Base-by-base conservation (phyloP, 2,797 vertebrate genomes). In the Sylvia borin region DNA sequence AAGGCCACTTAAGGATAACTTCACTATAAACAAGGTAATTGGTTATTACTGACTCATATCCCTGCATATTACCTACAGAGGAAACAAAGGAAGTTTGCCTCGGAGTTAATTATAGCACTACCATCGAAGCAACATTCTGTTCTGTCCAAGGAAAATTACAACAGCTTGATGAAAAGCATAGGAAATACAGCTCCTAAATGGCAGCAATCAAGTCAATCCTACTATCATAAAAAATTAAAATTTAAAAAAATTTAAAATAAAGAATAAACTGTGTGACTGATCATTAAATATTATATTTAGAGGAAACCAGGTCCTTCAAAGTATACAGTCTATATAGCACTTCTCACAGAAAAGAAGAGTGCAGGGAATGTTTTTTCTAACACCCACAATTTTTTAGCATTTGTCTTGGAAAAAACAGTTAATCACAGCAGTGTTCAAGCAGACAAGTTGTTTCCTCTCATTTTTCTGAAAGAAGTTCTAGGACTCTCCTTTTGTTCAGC, bases 1-100 rank as follows among this genome's bases (percentile, higher is more conserved):
- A 7, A 92, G 62, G 54, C 19, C 73, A 92, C 62, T 55, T 76
- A 71, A 80, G 78, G 61, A 83, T 60, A 88, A 77, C 47, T 65
- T 66, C 43, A 43, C 45, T 45, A 67, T 25, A 85, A 65, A 70
- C 84, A 91, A 68, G 26, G 24, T 26, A 65, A 76, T 88, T 75
- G 85, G 58, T 89, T 85, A 79, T 85, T 93, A 91, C 78, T 96
- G 94, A 96, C 81, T 96, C 94, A 93, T 53, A 87, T 79, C 78
- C 94, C 66, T 71, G 40, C 3, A 6, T 64, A n/a, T 64, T 85
- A 92, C 68, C 73, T 87, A 82, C 64, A 51, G 55, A 86, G 38
- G 79, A 77, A 95, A 95, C 68, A 94, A 88, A 95, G 95, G 91
- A 93, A 93, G 92, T 84, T 88, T 84, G 76, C 61, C 82, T 92